phyloP scores from a whole-genome alignment of 2,888 invertebrate species.

The Phyllotreta striolata region DNA sequence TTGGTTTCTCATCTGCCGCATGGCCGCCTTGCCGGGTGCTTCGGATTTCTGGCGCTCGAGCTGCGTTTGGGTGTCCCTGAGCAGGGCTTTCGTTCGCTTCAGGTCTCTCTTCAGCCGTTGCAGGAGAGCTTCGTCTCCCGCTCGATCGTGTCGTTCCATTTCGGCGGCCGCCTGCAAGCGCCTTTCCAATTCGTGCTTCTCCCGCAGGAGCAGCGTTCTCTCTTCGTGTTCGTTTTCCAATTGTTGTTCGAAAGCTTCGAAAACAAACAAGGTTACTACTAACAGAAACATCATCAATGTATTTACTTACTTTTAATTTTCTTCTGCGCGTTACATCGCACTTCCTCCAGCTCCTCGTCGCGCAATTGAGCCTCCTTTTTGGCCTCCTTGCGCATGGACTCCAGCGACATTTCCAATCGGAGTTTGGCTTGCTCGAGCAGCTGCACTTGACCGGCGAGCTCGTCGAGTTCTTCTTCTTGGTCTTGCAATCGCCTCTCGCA shows the following conservation, averaged over 20 bases:
- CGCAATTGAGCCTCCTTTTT: slow-evolving; percentile 88
- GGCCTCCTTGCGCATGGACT: slow-evolving; percentile 90
- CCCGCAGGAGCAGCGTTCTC: slow-evolving; percentile 82
- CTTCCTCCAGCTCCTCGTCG: slow-evolving; percentile 94
- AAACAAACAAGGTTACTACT: slow-evolving; percentile 36
- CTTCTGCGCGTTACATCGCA: slow-evolving; percentile 88
- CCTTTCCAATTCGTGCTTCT: slow-evolving; percentile 91
- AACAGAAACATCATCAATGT: not conserved
- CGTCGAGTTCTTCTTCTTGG: slow-evolving; percentile 95
- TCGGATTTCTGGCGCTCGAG: slow-evolving; percentile 88
- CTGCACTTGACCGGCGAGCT: slow-evolving; percentile 82
- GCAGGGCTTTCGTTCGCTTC: slow-evolving; percentile 86
- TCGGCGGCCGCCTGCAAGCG: slow-evolving; percentile 82
- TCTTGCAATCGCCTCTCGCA: slow-evolving; percentile 85
- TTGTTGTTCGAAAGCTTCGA: slow-evolving; percentile 86
- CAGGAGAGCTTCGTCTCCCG: slow-evolving; percentile 75
- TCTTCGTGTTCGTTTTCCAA: slow-evolving; percentile 94
- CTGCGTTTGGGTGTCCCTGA: slow-evolving; percentile 92
- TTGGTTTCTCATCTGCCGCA: slow-evolving; percentile 67
- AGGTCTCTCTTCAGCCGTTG: slow-evolving; percentile 84
- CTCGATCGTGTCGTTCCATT: slow-evolving; percentile 75
- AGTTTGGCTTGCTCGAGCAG: slow-evolving; percentile 92
- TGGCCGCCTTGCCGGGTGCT: slow-evolving; percentile 70
- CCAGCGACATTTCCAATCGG: slow-evolving; percentile 91
- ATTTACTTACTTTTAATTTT: slow-evolving; percentile 78